Evolutionary conservation across 2,797 vertebrate genomes (phyloP), one percentile per base, ranked within the genome.

Genomic region (Gymnothorax javanicus): DNA sequence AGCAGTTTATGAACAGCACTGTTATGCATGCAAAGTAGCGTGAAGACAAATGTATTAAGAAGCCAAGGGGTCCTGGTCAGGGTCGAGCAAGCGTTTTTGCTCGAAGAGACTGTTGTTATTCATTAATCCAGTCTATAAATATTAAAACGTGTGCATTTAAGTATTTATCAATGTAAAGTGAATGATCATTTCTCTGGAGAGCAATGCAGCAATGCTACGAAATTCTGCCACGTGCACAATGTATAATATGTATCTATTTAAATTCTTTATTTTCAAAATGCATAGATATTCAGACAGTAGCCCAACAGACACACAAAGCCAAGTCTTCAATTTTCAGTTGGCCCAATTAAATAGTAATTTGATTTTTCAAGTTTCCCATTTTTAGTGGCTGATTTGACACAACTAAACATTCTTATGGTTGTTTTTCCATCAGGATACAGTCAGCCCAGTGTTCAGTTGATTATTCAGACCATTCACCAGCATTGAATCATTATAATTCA

Each of bases 151-250:
- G 25, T 82, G 43, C 92, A 86, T 92, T 89, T 90, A 67, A 62
- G 88, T 89, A 90, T 91, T 90, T 87, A 88, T 60, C 58, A 54
- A 87, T 64, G 67, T 23, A 84, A 77, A 88, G 88, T 88, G 91
- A 85, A 58, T 87, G 86, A 91, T 93, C 90, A 89, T 84, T 27
- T 59, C 27, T 86, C 60, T 82, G 58, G 57, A 87, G 87, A 84
- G 12, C 85, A 88, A 90, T 88, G 75, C n/a, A 43, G 82, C 90
- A 83, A 73, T 86, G n/a, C 69, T 85, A 64, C 67, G 88, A 25
- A 82, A 86, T 87, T 88, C 75, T 60, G 69, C 15, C 17, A 6
- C 60, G 67, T 33, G 52, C 67, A 8, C 73, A 12, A 85, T 85
- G 52, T 60, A 82, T 54, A 64, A 43, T 23, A 8, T 57, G 54